These are phyloP conservation scores for Dicyrtoma fusca DNA, from an alignment of 2,888 invertebrate genomes.

Conservation along the genomic window DNA sequence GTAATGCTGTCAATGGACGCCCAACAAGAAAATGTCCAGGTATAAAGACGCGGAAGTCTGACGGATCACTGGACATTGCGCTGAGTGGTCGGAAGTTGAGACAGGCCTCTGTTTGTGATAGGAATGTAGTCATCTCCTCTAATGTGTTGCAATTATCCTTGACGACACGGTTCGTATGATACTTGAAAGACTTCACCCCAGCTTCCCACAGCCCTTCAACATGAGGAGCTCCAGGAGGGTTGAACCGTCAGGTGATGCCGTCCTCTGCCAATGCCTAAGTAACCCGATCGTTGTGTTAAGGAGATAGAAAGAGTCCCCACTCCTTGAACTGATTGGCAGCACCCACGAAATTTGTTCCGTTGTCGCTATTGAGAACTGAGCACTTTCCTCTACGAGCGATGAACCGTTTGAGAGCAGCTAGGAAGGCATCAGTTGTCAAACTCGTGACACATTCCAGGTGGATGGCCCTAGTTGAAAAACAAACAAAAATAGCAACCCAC, in stretches of 20 bases:
- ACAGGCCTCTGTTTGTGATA: background rate
- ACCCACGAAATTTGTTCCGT: slow-evolving; percentile 48
- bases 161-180: background rate
- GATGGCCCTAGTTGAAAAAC: slow-evolving; percentile 32
- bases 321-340: too few relatives aligned
- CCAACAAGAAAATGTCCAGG: slow-evolving; percentile 57
- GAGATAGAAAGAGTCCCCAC: too few relatives aligned
- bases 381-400: slow-evolving; percentile 34
- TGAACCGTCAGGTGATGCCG: background rate
- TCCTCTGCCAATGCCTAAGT: background rate
- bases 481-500: slow-evolving; percentile 33
- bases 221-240: background rate
- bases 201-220: slow-evolving; percentile 18
- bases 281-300: background rate
- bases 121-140: background rate
- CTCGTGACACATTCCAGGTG: slow-evolving; percentile 25
- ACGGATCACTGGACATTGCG: slow-evolving; percentile 45
- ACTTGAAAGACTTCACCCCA: slow-evolving; percentile 4
- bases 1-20: slow-evolving; percentile 45
- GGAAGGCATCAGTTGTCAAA: slow-evolving; percentile 12
- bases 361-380: slow-evolving; percentile 39
- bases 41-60: slow-evolving; percentile 44
- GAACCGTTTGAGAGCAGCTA: slow-evolving; percentile 3
- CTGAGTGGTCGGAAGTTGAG: background rate
- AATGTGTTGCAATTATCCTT: too few relatives aligned